Percentiles rank a stretch among this genome's conserved stretches.
phyloP scores from a whole-genome alignment of 1,140 invertebrate genomes.

The Pollicipes pollicipes region DNA sequence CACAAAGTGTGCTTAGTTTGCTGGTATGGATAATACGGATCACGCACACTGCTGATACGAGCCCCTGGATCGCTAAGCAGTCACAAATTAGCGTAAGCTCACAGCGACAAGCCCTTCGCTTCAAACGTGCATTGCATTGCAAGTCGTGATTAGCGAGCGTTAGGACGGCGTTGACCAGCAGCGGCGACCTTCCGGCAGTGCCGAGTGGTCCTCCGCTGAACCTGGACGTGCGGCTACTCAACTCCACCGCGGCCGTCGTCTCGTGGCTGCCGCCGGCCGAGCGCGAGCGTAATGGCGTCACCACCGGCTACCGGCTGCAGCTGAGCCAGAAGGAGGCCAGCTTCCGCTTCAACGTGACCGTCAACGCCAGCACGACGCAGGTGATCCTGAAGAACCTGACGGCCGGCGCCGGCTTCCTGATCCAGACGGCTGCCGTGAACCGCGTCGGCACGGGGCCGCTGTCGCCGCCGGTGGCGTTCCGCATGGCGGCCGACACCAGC shows the following conservation, averaged over 20 bases:
- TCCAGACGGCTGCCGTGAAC: not conserved
- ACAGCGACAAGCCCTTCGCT: too few species aligned
- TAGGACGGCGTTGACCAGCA: too few species aligned
- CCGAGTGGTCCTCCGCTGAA: not conserved
- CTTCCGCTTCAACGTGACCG: not conserved
- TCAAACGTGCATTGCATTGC: too few species aligned
- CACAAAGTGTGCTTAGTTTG: too few species aligned
- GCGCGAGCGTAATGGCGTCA: not conserved
- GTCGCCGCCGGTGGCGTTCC: not conserved
- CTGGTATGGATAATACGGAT: too few species aligned
- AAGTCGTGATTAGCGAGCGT: too few species aligned
- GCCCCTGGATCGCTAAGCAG: too few species aligned
- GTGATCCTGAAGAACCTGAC: slow-evolving; percentile 3
- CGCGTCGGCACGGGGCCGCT: not conserved
- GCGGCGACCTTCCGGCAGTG: too few species aligned
- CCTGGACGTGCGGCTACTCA: not conserved
- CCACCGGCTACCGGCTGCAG: not conserved
- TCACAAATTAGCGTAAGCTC: too few species aligned
- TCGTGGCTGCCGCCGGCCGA: not conserved
- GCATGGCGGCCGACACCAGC: not conserved
- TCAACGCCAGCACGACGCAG: not conserved
- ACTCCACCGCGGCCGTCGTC: not conserved
- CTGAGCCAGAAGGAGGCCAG: not conserved
- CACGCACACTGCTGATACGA: too few species aligned
- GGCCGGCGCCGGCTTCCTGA: not conserved